These are phyloP conservation scores for Diprion similis DNA, from an alignment of 1,140 invertebrate species.

Conservation along the genomic window DNA sequence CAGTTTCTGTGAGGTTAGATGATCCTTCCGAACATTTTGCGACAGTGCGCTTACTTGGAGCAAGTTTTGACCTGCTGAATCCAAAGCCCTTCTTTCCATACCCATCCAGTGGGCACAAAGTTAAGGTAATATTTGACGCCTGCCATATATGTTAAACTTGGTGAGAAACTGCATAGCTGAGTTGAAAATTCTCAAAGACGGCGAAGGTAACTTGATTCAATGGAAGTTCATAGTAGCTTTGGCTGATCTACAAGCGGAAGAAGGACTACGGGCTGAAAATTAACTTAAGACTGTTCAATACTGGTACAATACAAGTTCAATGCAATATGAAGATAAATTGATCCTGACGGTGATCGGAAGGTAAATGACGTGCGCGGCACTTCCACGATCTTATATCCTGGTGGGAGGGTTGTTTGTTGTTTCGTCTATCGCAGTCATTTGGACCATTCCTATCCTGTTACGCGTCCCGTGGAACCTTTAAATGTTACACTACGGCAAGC, in stretches of 20 bases:
- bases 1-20: constrained; percentile 20
- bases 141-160: constrained; percentile 42
- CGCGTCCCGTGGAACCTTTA: no score
- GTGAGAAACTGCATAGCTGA: constrained; percentile 35
- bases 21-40: constrained; percentile 18
- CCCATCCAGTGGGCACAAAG: constrained; percentile 23
- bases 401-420: no score
- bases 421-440: no score
- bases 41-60: constrained; percentile 36
- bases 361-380: no score
- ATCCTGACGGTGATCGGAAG: no score
- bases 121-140: constrained; percentile 33
- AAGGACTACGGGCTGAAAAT: constrained; percentile 38
- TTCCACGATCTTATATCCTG: no score
- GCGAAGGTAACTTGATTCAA: constrained; percentile 25
- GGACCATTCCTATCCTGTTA: no score
- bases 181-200: constrained; percentile 22
- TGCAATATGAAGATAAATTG: constrained; percentile 29
- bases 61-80: constrained; percentile 28
- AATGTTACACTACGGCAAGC: no score
- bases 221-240: constrained; percentile 35
- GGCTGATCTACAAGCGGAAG: constrained; percentile 33
- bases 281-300: constrained; percentile 45
- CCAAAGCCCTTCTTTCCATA: constrained; percentile 42
- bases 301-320: constrained; percentile 45